phyloP scores from a whole-genome alignment of 2,888 invertebrate genomes.

The Spisula subtruncata region DNA sequence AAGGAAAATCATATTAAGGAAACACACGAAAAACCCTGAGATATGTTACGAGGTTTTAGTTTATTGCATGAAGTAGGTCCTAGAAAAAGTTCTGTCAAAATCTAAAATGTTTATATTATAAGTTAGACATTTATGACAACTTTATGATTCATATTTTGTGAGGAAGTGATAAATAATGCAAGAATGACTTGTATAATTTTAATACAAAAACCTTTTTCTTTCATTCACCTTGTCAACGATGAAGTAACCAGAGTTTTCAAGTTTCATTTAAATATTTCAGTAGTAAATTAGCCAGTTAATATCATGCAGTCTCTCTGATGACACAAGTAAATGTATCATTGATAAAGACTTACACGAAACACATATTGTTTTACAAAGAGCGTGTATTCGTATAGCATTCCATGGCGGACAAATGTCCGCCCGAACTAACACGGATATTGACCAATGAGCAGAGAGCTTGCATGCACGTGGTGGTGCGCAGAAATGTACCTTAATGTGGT shows the following conservation, averaged over 20 bases:
- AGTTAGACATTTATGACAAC: background rate
- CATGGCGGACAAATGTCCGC: too few species aligned
- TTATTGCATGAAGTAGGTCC: background rate
- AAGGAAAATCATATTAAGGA: too few species aligned
- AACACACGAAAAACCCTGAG: too few species aligned
- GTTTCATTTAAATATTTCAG: background rate
- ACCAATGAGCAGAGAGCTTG: too few species aligned
- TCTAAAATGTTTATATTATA: background rate
- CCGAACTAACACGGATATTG: too few species aligned
- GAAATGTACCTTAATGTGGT: too few species aligned
- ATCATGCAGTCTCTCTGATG: background rate
- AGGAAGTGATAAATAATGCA: background rate
- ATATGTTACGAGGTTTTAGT: background rate
- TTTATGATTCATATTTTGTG: background rate
- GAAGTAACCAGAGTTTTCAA: background rate
- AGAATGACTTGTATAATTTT: background rate
- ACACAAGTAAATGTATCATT: too few species aligned
- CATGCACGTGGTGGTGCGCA: too few species aligned
- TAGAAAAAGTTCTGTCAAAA: background rate
- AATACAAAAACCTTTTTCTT: background rate
- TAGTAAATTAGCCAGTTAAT: background rate
- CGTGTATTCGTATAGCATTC: too few species aligned
- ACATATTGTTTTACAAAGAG: too few species aligned
- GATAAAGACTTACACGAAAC: too few species aligned
- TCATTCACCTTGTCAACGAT: background rate